Evolutionary conservation across 2,888 invertebrate species (phyloP).

Genomic region (Eristalinus aeneus): DNA sequence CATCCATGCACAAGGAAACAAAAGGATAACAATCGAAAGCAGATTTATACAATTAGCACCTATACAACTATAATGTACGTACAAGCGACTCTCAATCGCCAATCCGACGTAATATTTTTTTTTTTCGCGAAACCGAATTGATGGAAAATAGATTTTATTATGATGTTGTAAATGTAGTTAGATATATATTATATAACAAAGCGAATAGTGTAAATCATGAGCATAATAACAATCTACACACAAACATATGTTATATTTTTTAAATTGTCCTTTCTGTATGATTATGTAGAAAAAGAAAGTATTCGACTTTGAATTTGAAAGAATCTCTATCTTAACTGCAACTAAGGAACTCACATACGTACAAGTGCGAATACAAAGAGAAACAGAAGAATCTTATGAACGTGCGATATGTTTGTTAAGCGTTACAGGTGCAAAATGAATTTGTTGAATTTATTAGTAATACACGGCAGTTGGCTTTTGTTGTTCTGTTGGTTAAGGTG

Average conservation of each 20-base stretch:
- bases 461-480: slow-evolving; percentile 5
- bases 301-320: not conserved
- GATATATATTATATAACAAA: slow-evolving; percentile 34
- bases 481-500: not conserved
- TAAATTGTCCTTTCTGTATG: slow-evolving; percentile 21
- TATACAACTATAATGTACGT: not conserved
- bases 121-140: slow-evolving; percentile 7
- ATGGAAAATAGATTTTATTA: slow-evolving; percentile 20
- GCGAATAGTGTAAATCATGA: slow-evolving; percentile 49
- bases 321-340: slow-evolving; percentile 8
- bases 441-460: slow-evolving; percentile 33
- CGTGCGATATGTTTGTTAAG: slow-evolving; percentile 15
- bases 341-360: slow-evolving; percentile 11
- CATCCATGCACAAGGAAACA: not conserved
- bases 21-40: not conserved
- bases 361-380: slow-evolving; percentile 10
- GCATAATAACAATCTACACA: slow-evolving; percentile 38
- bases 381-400: not conserved
- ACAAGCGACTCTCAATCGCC: not conserved
- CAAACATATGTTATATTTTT: slow-evolving; percentile 29
- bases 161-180: slow-evolving; percentile 59
- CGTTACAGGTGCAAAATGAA: not conserved
- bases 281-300: slow-evolving; percentile 23
- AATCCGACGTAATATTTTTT: not conserved
- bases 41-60: not conserved